Evolutionary conservation across 2,888 invertebrate species (phyloP), one percentile per base, ranked within the genome.

Genomic region (Tetramorium bicarinatum): DNA sequence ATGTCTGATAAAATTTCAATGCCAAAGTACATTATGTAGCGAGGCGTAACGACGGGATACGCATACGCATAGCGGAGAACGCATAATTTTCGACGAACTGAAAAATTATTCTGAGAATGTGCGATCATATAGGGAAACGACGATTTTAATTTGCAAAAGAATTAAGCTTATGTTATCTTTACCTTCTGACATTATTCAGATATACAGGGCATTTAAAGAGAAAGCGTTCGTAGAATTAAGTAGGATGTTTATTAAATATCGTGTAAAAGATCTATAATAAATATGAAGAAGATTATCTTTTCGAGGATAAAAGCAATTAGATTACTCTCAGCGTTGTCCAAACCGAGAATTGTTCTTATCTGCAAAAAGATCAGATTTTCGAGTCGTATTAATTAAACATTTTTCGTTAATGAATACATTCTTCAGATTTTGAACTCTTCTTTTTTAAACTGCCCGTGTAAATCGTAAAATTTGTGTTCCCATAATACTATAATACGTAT

Each of bases 1-100:
- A 91, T 83, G 88, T 91, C 89, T 88, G 91, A 91, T 90, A 91
- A 91, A 90, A 90, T 91, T 93, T 92, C 91, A 91, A 93, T 93
- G 93, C 92, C 93, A 93, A 93, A 94, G 93, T 93, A 91, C 91
- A 90, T 91, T 89, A 87, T 88, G 64, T 79, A 79, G 82, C 64
- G 49, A 82, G 25, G 44, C 9, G 49, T 44, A 44, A 61, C 25
- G 41, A 77, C 13, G 64, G 18, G 13, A 18, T 34, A 34, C 11
- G n/a, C n/a, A n/a, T n/a, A n/a, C n/a, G n/a, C n/a, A n/a, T n/a
- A 56, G 38, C 47, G 34, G 49, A 47, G 21, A 49, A 25, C 64
- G 72, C 52, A 67, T 81, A 74, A 72, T 59, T 81, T 72, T 49
- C 25, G 13, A 59, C 18, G 11, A 79, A 64, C 38, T 41, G 62